These are phyloP conservation scores for Fukomys damarensis DNA, from an alignment of 2,113 vertebrate species.

Conservation along the genomic window DNA sequence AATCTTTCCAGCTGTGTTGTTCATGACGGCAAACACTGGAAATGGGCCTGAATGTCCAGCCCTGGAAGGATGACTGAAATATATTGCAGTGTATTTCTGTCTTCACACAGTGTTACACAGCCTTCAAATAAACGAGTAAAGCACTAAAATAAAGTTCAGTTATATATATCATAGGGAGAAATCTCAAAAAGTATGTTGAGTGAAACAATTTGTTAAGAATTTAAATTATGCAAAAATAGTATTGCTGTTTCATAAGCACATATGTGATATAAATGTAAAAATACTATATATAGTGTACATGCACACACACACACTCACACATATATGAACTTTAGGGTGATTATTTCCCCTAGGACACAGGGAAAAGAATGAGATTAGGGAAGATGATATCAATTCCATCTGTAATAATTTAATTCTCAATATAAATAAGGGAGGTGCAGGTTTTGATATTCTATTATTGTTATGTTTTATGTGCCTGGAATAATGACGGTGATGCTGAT, in stretches of 20 bases:
- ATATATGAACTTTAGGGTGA: not conserved
- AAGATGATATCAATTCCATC: not conserved
- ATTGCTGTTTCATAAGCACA: not conserved
- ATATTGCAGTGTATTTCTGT: not conserved
- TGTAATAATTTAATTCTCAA: slow-evolving; percentile 32
- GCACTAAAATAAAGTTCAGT: not conserved
- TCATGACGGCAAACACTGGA: not conserved
- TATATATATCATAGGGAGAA: not conserved
- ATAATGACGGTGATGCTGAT: not conserved
- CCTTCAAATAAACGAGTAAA: not conserved
- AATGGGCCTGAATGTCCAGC: not conserved
- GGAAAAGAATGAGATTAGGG: not conserved
- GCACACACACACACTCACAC: not conserved
- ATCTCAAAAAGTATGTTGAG: not conserved
- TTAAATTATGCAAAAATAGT: not conserved
- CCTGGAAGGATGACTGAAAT: not conserved
- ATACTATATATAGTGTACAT: not conserved
- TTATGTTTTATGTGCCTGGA: not conserved
- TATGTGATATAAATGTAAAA: not conserved
- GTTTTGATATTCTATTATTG: not conserved
- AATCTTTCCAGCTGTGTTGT: not conserved
- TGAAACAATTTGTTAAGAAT: not conserved
- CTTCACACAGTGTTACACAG: not conserved
- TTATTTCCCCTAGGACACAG: not conserved
- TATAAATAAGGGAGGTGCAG: not conserved